Evolutionary conservation across 2,888 invertebrate genomes (phyloP), one percentile per base, ranked within the genome.

Genomic region (Coecobrya sp.): DNA sequence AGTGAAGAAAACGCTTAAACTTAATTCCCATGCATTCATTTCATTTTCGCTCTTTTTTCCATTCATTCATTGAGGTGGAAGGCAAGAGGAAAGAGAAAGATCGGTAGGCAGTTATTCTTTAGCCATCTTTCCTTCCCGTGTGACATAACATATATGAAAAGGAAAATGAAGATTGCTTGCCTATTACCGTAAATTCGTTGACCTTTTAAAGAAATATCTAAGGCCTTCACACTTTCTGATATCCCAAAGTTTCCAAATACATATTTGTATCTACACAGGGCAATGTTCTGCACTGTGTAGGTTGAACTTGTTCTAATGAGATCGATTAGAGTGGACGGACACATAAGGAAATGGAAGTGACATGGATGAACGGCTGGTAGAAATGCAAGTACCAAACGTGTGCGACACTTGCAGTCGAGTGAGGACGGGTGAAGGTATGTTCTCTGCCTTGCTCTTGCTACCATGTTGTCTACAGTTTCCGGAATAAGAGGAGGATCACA

Each of bases 1-100:
- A 73, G 84, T 55, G 68, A 55, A 65, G 70, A 85, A 86, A 86
- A 88, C 86, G 88, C 73, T 70, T 70, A 88, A 85, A 89, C 85
- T 86, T 70, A 88, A 81, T 86, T 90, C 73, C 82, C 86, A 76
- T 62, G 81, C 73, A 82, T 82, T 86, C 86, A 62, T 85, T 84
- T 85, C 59, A 87, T 79, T 84, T 68, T 91, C 76, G 30, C 10
- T 8, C 22, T 19, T 81, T 68, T 59, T 11, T 36, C 59, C n/a
- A 82, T 68, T 70, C 84, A 92, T 76, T 85, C 52, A 82, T 70
- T 70, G 62, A 84, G 81, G 42, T 49, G 76, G 49, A 19, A 25
- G 59, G 85, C 45, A 68, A n/a, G 45, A 68, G 62, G 25, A 76
- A 88, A 4, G 45, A 13, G 42, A 8, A 16, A 13, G 25, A 55